Percentiles rank a stretch among this genome's conserved stretches.
Evolutionary conservation across 2,888 invertebrate species (phyloP).

Genomic region (Apodemia hepburni): DNA sequence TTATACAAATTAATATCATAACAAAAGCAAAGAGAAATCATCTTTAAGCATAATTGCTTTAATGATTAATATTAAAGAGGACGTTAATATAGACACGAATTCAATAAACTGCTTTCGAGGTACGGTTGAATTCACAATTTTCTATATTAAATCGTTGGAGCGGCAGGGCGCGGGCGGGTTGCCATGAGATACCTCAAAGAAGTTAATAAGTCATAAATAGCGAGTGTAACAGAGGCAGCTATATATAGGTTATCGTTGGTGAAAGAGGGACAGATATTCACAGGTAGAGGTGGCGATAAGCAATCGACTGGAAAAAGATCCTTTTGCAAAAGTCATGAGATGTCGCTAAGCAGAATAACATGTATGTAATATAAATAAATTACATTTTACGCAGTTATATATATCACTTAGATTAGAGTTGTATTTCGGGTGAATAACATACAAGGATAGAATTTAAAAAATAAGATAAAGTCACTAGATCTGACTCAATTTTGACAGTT

Average conservation of each 20-base stretch:
- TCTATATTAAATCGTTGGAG: conserved; percentile 72
- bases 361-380: neutral
- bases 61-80: conserved; percentile 29
- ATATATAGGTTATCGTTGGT: conserved; percentile 36
- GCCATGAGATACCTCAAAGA: conserved; percentile 75
- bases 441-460: too few relatives aligned
- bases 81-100: conserved; percentile 40
- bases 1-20: too few relatives aligned
- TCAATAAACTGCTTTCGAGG: conserved; percentile 71
- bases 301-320: conserved; percentile 78
- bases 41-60: neutral
- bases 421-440: too few relatives aligned
- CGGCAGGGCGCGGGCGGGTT: conserved; percentile 56
- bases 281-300: conserved; percentile 64
- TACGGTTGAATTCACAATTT: conserved; percentile 71
- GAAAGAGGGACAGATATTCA: conserved; percentile 49
- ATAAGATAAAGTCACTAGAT: too few relatives aligned
- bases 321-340: conserved; percentile 59
- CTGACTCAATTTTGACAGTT: too few relatives aligned
- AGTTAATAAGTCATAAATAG: conserved; percentile 80
- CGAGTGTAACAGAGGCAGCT: conserved; percentile 49
- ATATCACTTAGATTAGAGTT: too few relatives aligned
- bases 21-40: too few relatives aligned
- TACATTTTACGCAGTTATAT: neutral
- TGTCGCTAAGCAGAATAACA: conserved; percentile 41